Percentiles rank a stretch among this genome's conserved stretches.
Conservation (phyloP, 2,888 invertebrate species). For the Troilus luridus region DNA sequence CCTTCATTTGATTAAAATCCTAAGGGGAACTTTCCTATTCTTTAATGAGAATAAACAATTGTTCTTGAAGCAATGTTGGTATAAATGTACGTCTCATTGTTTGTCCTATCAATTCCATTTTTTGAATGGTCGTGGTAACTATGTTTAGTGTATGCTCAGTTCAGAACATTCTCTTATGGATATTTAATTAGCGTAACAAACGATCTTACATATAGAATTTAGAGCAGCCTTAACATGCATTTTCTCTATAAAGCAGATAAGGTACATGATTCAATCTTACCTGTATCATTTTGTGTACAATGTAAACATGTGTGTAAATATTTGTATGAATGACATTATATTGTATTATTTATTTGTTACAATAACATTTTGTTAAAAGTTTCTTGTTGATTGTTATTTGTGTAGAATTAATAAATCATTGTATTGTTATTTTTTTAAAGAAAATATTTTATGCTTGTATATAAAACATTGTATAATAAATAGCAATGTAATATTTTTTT, state of each 20-base stretch:
- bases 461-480: conserved; percentile 26
- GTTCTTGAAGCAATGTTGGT: neutral
- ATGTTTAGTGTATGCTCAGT: conserved; percentile 7
- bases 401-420: conserved; percentile 30
- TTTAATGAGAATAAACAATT: neutral
- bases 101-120: neutral
- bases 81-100: neutral
- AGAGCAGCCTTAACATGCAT: conserved; percentile 17
- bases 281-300: neutral
- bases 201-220: neutral
- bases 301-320: conserved; percentile 22
- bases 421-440: conserved; percentile 45
- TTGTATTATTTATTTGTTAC: conserved; percentile 43
- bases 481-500: conserved; percentile 37
- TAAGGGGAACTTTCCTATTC: neutral
- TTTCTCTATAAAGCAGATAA: conserved; percentile 1
- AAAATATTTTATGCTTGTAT: conserved; percentile 39
- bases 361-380: neutral
- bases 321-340: conserved; percentile 16
- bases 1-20: neutral
- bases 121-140: neutral
- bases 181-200: conserved; percentile 3
- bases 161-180: neutral
- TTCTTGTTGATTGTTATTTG: conserved; percentile 23
- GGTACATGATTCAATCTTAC: neutral